Evolutionary conservation across 2,888 invertebrate species (phyloP).

Genomic region (Microplitis manilae): DNA sequence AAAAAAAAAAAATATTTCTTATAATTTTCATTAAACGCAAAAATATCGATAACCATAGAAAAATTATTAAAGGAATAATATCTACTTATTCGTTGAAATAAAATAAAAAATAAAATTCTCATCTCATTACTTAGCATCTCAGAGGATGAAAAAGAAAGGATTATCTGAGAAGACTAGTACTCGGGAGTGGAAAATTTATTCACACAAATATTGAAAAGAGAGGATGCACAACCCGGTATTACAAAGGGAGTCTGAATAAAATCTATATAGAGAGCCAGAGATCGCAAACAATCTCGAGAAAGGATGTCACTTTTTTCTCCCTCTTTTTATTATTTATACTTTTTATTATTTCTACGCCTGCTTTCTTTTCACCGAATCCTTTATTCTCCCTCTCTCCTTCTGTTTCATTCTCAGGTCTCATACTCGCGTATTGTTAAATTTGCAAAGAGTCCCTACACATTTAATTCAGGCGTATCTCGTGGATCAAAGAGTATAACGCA

Average conservation of each 20-base stretch:
- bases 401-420: neutral
- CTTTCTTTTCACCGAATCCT: neutral
- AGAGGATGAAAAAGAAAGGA: neutral
- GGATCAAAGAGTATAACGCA: slow-evolving; percentile 8
- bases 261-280: slow-evolving; percentile 1
- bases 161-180: neutral
- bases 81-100: neutral
- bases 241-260: neutral
- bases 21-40: no score
- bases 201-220: neutral
- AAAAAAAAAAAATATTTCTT: no score
- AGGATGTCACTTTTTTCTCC: neutral
- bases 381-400: neutral
- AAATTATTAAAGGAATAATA: neutral
- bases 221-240: neutral
- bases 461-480: neutral
- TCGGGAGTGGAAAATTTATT: neutral
- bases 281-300: slow-evolving; percentile 1
- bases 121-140: neutral
- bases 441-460: neutral
- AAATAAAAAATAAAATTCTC: neutral
- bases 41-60: no score
- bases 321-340: neutral
- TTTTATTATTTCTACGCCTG: neutral
- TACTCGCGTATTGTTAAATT: neutral